These are phyloP conservation scores for Suncus etruscus DNA, from an alignment of 2,113 vertebrate species.

Conservation along the genomic window DNA sequence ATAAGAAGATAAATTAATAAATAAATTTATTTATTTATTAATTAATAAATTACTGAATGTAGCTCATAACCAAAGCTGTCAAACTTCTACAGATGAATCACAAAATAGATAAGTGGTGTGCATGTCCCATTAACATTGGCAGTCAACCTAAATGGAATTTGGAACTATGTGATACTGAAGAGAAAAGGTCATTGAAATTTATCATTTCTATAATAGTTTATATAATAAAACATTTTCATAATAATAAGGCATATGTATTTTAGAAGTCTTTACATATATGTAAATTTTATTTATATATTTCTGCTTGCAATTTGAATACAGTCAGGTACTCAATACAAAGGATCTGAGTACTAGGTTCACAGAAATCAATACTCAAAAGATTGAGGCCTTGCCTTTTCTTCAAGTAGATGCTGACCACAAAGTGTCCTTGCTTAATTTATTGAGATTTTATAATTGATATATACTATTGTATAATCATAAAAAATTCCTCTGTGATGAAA, in stretches of 20 bases:
- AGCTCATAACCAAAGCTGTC: rapidly evolving
- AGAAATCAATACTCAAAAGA: not conserved
- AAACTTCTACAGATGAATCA: not conserved
- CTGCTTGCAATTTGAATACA: not conserved
- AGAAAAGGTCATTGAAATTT: not conserved
- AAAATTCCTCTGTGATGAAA: too few relatives aligned
- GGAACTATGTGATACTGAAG: not conserved
- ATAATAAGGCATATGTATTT: not conserved
- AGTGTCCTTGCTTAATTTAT: not conserved
- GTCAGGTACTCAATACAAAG: too few relatives aligned
- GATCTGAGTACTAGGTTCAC: too few relatives aligned
- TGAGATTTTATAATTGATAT: not conserved
- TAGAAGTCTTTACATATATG: not conserved
- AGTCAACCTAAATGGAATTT: not conserved
- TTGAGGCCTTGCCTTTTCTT: not conserved
- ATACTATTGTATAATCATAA: not conserved
- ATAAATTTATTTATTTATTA: not conserved
- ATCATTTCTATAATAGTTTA: not conserved
- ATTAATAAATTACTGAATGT: not conserved
- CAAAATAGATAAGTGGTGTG: rapidly evolving
- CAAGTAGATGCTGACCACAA: not conserved
- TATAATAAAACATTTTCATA: not conserved
- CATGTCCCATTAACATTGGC: too few relatives aligned
- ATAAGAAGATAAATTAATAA: not conserved
- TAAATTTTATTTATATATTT: not conserved